Evolutionary conservation across 2,888 invertebrate species (phyloP).

Genomic region (Cataglyphis rosenhaueri): DNA sequence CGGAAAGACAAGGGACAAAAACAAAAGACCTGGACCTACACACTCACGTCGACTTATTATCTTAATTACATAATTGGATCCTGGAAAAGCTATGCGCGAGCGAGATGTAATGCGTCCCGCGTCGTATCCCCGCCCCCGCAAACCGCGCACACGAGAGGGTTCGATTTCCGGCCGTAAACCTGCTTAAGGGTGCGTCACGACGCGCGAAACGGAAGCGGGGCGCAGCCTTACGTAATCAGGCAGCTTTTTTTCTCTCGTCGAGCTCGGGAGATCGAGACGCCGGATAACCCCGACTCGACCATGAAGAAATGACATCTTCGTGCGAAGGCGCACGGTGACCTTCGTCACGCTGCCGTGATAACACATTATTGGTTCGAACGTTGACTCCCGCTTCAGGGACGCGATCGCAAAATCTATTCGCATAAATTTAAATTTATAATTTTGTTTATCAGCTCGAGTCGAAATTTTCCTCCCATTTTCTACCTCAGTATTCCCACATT

Average conservation of each 20-base stretch:
- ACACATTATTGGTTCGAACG: constrained; percentile 5
- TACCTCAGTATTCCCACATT: background rate
- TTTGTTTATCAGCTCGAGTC: background rate
- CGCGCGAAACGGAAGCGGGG: constrained; percentile 69
- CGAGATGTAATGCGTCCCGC: constrained; percentile 22
- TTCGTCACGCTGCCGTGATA: constrained; percentile 14
- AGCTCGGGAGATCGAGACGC: constrained; percentile 46
- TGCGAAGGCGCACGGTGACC: background rate
- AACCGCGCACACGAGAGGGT: constrained; percentile 61
- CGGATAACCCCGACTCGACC: background rate
- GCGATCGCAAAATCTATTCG: background rate
- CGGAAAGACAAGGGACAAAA: too few relatives aligned
- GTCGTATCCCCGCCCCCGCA: constrained; percentile 67
- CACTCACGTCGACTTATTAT: constrained; percentile 70
- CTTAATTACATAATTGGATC: constrained; percentile 61
- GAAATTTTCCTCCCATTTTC: background rate
- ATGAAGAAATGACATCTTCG: constrained; percentile 22
- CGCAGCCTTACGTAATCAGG: constrained; percentile 64
- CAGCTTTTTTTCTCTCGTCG: constrained; percentile 16
- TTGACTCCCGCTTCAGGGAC: background rate
- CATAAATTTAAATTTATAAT: background rate
- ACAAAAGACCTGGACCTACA: background rate
- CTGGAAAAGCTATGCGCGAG: constrained; percentile 60
- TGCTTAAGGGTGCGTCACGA: constrained; percentile 76
- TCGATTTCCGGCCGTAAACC: constrained; percentile 81